phyloP scores from a whole-genome alignment of 2,888 invertebrate species.

The Nomada hirtipes region DNA sequence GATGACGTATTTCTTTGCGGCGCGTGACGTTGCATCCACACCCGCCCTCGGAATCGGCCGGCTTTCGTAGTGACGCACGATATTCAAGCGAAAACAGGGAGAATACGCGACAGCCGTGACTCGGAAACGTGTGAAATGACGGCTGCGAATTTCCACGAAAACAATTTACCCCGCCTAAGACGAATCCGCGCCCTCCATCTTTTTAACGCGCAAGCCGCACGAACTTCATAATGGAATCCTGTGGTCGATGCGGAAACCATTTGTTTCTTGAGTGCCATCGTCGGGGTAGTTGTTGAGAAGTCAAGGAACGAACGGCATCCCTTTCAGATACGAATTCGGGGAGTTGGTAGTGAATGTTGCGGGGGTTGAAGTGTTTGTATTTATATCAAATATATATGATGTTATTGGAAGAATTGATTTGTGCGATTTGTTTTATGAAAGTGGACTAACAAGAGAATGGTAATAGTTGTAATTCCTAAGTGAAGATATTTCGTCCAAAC shows the following conservation, averaged over 20 bases:
- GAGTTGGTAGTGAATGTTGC: too few relatives aligned
- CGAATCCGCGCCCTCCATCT: slow-evolving; percentile 59
- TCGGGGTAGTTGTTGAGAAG: neutral
- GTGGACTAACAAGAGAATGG: too few relatives aligned
- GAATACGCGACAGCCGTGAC: slow-evolving; percentile 47
- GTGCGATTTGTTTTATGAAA: too few relatives aligned
- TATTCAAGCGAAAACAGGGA: slow-evolving; percentile 68
- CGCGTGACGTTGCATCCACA: slow-evolving; percentile 60
- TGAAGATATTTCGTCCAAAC: too few relatives aligned
- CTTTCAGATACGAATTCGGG: too few relatives aligned
- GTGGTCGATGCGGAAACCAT: slow-evolving; percentile 8
- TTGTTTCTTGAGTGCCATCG: slow-evolving; percentile 2
- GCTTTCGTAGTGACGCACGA: slow-evolving; percentile 79
- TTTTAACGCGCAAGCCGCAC: slow-evolving; percentile 56
- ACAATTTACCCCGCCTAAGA: slow-evolving; percentile 71
- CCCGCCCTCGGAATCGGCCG: slow-evolving; percentile 40
- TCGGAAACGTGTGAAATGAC: slow-evolving; percentile 73
- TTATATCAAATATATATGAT: too few relatives aligned
- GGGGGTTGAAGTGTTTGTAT: too few relatives aligned
- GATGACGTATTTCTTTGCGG: slow-evolving; percentile 42
- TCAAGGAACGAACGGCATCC: neutral
- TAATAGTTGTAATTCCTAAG: too few relatives aligned
- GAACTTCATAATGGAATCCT: slow-evolving; percentile 61
- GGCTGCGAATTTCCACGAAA: slow-evolving; percentile 73
- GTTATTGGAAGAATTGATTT: too few relatives aligned